Conservation (phyloP, 2,797 vertebrate species). For the Gila robusta region DNA sequence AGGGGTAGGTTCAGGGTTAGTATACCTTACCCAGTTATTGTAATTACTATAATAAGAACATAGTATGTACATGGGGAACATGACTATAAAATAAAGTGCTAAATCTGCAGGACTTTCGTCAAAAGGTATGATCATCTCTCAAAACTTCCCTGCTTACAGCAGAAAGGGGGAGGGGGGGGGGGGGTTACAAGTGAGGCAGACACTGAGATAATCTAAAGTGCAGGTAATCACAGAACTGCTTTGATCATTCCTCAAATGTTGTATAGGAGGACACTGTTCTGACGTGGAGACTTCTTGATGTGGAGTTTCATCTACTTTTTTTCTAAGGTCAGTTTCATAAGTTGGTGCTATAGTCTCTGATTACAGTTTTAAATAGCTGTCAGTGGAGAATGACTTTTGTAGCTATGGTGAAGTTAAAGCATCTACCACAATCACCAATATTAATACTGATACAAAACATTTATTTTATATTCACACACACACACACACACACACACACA, state of each 20-base stretch:
- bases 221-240: constrained; percentile 49
- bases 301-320: background rate
- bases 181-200: constrained; percentile 33
- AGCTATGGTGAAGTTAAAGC: background rate
- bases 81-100: background rate
- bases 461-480: too few relatives aligned
- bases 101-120: constrained; percentile 36
- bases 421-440: background rate
- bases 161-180: background rate
- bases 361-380: background rate
- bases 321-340: constrained; percentile 1
- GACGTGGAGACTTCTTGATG: constrained; percentile 12
- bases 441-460: background rate
- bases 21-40: too few relatives aligned
- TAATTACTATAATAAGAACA: background rate
- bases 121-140: constrained; percentile 15
- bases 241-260: constrained; percentile 49
- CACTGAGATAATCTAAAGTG: constrained; percentile 48
- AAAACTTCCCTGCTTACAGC: constrained; percentile 24
- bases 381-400: background rate
- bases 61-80: background rate
- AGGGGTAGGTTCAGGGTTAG: background rate
- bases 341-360: background rate
- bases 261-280: constrained; percentile 29
- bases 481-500: too few relatives aligned